Evolutionary conservation across 1,140 invertebrate genomes (phyloP).

Genomic region (Pseudomyrmex dendroicus): DNA sequence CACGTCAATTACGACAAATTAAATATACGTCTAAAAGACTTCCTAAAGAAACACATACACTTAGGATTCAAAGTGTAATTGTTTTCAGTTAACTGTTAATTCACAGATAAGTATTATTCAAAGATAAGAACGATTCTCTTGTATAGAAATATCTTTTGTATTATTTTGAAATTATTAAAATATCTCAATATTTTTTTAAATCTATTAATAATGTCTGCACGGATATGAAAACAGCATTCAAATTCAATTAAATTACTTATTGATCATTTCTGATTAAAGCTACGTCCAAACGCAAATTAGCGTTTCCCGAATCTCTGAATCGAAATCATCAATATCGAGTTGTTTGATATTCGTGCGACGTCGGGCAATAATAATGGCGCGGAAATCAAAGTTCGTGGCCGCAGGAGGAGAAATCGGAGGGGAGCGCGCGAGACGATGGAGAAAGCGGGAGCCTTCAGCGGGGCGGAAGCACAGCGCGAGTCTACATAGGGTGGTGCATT

Average conservation of each 20-base stretch:
- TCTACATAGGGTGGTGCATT: conserved; percentile 46
- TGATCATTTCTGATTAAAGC: not conserved
- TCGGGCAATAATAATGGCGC: not conserved
- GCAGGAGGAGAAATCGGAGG: not conserved
- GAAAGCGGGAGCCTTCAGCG: not conserved
- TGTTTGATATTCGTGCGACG: not conserved
- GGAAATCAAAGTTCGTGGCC: conserved; percentile 1
- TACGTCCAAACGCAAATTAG: too few species aligned
- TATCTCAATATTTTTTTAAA: too few species aligned
- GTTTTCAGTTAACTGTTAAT: too few species aligned
- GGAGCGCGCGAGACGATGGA: not conserved
- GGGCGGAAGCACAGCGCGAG: conserved; percentile 7
- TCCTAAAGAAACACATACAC: not conserved
- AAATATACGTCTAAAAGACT: not conserved
- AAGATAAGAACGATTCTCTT: too few species aligned
- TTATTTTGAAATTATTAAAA: too few species aligned
- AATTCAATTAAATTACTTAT: not conserved
- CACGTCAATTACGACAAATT: not conserved
- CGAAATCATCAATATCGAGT: not conserved
- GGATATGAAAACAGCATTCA: too few species aligned
- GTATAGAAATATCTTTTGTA: too few species aligned
- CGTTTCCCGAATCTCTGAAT: not conserved
- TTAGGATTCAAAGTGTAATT: too few species aligned
- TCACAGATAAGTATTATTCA: too few species aligned
- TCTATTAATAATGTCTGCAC: too few species aligned